Evolutionary conservation across 1,140 invertebrate species (phyloP), one percentile per base, ranked within the genome.

Genomic region (Apis dorsata): DNA sequence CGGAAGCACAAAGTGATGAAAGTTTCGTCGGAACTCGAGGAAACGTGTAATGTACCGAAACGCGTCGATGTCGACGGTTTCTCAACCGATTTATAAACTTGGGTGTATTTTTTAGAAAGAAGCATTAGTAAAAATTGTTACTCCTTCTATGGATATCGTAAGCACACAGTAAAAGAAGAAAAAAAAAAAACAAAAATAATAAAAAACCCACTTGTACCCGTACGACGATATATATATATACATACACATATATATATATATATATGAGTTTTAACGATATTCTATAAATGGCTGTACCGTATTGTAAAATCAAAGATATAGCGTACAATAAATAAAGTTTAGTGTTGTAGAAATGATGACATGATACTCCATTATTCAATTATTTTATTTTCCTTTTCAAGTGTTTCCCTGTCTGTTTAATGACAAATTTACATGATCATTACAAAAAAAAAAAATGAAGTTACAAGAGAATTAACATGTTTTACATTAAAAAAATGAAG

Each of bases 281-380:
- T 93, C 90, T 93, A 92, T 93, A 91, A 92, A 91, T 93, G 92
- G 90, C 90, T 94, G 91, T 92, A 93, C 85, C 83, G 86, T 90
- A 93, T 90, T 93, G 93, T 94, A 93, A 93, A 91, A 92, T 92
- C 88, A 93, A 93, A 92, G 89, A 86, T 81, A 86, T 91, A 91
- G 89, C 81, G 86, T 91, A 91, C 86, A 93, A 91, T 91, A 93
- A 93, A 93, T 80, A 86, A 44, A 44, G 5, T 44, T 89, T 89
- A 90, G 81, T 85, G 88, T 72, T 63, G 79, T 88, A 88, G 85
- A 78, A 88, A 70, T 1, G 49, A 15, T 1, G 49, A 15, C n/a
- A 17, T 1, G 44, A 2, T n/a, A 53, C 49, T 53, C 19, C n/a
- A 12, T 21, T 12, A 12, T 2, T 12, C 65, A 0, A 34, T 34